Evolutionary conservation across 23 tunicate genomes (phyloP).

Genomic region (Clavelina lepadiformis): DNA sequence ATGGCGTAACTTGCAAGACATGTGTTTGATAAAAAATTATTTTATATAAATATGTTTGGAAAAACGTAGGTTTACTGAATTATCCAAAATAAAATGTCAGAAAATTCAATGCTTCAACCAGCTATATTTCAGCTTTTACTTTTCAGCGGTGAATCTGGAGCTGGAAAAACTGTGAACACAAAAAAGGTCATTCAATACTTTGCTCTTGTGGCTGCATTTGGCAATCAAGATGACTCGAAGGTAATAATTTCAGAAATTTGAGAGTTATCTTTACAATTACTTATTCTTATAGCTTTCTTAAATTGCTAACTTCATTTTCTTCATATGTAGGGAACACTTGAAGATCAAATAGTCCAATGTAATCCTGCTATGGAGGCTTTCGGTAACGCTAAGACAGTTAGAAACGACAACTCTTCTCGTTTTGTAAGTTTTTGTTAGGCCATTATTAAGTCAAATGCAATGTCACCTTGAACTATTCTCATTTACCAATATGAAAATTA

Average conservation of each 20-base stretch:
- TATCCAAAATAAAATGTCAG: background rate
- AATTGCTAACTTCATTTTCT: too few relatives aligned
- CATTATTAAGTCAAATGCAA: background rate
- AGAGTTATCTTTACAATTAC: background rate
- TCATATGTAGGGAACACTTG: slow-evolving; percentile 65
- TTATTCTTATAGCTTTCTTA: background rate
- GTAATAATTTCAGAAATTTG: background rate
- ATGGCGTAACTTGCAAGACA: background rate
- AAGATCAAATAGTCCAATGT: slow-evolving; percentile 92
- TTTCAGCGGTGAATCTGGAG: slow-evolving; percentile 78
- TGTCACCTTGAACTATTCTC: background rate
- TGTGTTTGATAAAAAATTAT: background rate
- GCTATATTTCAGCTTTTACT: background rate
- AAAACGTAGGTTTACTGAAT: background rate
- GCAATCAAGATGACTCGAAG: slow-evolving; percentile 39
- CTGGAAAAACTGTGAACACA: slow-evolving; percentile 84
- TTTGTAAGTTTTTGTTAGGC: slow-evolving; percentile 62
- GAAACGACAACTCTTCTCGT: slow-evolving; percentile 93
- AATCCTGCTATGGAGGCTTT: slow-evolving; percentile 98
- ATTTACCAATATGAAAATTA: background rate
- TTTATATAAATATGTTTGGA: background rate
- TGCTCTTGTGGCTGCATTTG: slow-evolving; percentile 70
- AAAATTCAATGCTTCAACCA: background rate
- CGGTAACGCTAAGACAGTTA: slow-evolving; percentile 91
- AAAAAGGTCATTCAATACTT: slow-evolving; percentile 83